Conservation (phyloP, 2,113 vertebrate species). For the Rana temporaria region DNA sequence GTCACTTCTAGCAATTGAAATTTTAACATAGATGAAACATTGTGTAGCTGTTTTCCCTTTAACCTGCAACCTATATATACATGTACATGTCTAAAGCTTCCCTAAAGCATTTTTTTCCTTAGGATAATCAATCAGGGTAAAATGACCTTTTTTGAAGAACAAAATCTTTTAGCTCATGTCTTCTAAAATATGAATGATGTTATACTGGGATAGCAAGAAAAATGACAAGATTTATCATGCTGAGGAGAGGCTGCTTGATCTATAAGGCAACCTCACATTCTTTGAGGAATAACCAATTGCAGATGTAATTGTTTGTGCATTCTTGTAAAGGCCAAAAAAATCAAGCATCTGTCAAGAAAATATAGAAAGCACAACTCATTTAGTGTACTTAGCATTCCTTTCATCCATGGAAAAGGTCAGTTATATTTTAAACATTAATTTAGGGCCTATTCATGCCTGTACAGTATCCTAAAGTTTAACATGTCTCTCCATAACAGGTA, state of each 20-base stretch:
- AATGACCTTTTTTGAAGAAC: constrained; percentile 68
- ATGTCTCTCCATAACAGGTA: no score
- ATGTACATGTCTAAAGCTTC: constrained; percentile 54
- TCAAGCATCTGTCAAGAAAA: constrained; percentile 71
- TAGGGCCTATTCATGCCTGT: constrained; percentile 21
- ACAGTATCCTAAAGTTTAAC: no score
- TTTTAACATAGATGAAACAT: constrained; percentile 21
- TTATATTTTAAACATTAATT: constrained; percentile 62
- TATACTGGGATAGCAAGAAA: constrained; percentile 41
- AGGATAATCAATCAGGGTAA: constrained; percentile 57
- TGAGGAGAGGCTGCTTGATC: constrained; percentile 45
- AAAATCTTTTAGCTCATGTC: constrained; percentile 54
- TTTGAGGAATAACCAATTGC: constrained; percentile 69
- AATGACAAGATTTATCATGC: constrained; percentile 61
- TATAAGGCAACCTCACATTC: constrained; percentile 64
- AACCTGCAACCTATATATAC: constrained; percentile 41
- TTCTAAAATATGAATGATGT: constrained; percentile 67
- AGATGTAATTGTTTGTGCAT: constrained; percentile 71
- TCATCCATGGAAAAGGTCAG: constrained; percentile 71
- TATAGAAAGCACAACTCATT: constrained; percentile 62
- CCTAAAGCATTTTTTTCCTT: constrained; percentile 51
- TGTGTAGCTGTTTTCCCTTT: constrained; percentile 1
- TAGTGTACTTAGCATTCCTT: constrained; percentile 64
- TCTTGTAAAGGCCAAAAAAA: constrained; percentile 75
- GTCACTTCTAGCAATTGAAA: constrained; percentile 19